Conservation (phyloP, 2,797 vertebrate genomes). For the Myotis findleyi region DNA sequence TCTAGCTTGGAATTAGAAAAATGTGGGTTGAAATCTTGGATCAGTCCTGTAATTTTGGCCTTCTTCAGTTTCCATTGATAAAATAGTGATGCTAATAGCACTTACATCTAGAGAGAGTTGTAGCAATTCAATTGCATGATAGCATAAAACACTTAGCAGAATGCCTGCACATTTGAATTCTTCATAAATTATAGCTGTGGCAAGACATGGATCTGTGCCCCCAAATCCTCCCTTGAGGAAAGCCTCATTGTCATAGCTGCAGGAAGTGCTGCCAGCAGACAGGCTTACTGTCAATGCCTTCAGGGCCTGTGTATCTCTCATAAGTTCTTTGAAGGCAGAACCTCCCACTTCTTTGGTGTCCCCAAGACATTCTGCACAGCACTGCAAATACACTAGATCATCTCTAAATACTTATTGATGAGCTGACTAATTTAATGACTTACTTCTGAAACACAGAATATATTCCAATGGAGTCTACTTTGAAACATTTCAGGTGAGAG, state of each 20-base stretch:
- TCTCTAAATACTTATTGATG: conserved; percentile 15
- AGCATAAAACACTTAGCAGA: neutral
- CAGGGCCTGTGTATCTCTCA: neutral
- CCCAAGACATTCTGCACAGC: neutral
- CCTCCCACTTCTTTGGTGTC: neutral
- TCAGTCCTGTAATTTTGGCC: neutral
- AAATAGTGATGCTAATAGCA: neutral
- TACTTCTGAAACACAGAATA: conserved; percentile 16
- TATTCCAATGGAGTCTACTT: neutral
- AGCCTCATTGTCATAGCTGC: neutral
- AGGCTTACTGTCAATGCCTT: neutral
- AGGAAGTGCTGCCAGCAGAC: neutral
- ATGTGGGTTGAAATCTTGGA: conserved; percentile 17
- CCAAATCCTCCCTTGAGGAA: neutral
- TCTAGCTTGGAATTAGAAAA: conserved; percentile 21
- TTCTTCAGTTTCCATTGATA: conserved; percentile 34
- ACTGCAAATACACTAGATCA: conserved; percentile 10
- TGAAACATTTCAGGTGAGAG: conserved; percentile 27
- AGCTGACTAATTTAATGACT: neutral
- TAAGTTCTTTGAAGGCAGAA: conserved; percentile 47
- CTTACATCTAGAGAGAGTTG: neutral
- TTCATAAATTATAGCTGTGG: neutral
- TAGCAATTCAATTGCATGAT: neutral
- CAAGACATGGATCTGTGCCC: neutral
- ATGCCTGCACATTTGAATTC: neutral